Evolutionary conservation across 2,113 vertebrate genomes (phyloP).

Genomic region (Chinchilla lanigera): DNA sequence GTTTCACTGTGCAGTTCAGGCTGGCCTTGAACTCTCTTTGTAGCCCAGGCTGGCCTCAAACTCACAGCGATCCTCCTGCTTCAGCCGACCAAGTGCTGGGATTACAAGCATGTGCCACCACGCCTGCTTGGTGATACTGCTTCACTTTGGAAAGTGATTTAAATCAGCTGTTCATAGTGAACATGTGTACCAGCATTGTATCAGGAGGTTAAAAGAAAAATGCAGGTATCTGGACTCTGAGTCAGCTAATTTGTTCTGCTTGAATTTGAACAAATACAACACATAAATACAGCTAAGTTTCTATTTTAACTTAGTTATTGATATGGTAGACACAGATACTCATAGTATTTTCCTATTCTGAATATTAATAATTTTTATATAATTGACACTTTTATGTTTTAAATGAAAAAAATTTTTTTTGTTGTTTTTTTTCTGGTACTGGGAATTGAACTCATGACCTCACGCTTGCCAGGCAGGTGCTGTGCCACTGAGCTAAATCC

Average conservation of each 20-base stretch:
- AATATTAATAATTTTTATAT: not conserved
- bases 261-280: not conserved
- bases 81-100: too few relatives aligned
- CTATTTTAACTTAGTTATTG: not conserved
- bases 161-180: not conserved
- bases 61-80: too few relatives aligned
- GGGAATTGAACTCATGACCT: too few relatives aligned
- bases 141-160: not conserved
- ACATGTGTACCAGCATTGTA: not conserved
- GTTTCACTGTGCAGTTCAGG: too few relatives aligned
- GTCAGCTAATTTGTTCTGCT: not conserved
- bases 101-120: too few relatives aligned
- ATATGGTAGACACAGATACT: not conserved
- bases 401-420: slow-evolving; percentile 1
- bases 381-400: slow-evolving; percentile 37
- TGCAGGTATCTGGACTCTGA: not conserved
- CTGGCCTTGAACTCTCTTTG: too few relatives aligned
- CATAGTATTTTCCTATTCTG: slow-evolving; percentile 1
- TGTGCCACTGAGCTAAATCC: too few relatives aligned
- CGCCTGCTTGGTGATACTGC: not conserved
- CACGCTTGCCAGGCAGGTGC: too few relatives aligned
- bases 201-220: not conserved
- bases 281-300: not conserved
- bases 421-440: too few relatives aligned
- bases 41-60: too few relatives aligned